A percentile compares a stretch with the other conserved stretches of the same genome.
These are phyloP conservation scores for Pogonognathellus flavescens DNA, from an alignment of 1,140 invertebrate genomes.

Conservation along the genomic window DNA sequence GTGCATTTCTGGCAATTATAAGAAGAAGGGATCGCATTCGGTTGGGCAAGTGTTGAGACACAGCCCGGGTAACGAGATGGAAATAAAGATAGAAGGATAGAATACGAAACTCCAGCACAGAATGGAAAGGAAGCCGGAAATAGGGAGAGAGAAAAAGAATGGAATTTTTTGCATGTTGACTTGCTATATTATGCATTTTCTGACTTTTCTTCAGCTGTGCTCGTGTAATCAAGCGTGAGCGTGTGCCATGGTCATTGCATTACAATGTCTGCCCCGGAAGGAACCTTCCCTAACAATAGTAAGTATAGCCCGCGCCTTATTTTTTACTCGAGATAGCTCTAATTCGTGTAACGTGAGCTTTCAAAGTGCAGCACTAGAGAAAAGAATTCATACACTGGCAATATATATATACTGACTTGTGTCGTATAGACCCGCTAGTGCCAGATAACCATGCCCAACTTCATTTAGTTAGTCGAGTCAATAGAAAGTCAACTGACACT, in stretches of 20 bases:
- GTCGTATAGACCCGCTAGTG: neutral
- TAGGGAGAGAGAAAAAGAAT: slow-evolving; percentile 15
- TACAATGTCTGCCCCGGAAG: slow-evolving; percentile 11
- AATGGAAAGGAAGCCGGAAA: slow-evolving; percentile 45
- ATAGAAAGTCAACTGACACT: slow-evolving; percentile 24
- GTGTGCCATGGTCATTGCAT: slow-evolving; percentile 18
- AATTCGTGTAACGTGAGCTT: too few species aligned
- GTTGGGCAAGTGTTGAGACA: neutral
- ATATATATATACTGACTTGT: neutral
- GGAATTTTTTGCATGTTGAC: slow-evolving; percentile 39
- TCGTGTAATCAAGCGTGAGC: slow-evolving; percentile 1
- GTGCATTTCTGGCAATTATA: too few species aligned
- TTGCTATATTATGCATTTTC: slow-evolving; percentile 10
- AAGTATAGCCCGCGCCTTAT: too few species aligned
- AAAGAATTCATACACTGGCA: neutral
- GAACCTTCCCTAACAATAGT: slow-evolving; percentile 35
- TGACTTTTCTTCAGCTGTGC: slow-evolving; percentile 11
- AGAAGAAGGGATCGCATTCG: neutral
- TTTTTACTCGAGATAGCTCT: too few species aligned
- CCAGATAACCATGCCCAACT: neutral
- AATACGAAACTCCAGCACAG: neutral
- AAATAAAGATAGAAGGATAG: slow-evolving; percentile 2
- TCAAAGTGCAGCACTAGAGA: neutral
- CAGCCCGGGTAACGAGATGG: neutral
- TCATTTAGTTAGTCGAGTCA: neutral